phyloP scores from a whole-genome alignment of 2,797 vertebrate genomes.

The Catostomus latipinnis region DNA sequence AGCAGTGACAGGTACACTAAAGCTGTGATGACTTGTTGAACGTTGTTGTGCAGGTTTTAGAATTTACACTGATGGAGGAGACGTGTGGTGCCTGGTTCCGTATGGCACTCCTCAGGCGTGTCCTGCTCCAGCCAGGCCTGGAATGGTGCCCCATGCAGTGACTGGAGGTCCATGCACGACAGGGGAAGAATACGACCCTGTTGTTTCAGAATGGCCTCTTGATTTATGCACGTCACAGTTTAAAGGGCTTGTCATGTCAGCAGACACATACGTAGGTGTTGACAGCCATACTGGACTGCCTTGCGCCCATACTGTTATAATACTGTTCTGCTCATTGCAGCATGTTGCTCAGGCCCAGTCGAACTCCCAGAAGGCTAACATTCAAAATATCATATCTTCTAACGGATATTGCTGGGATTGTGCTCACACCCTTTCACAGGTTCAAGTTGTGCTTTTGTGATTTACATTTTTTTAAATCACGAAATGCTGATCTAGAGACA shows the following conservation, averaged over 20 bases:
- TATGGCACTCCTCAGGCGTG: slow-evolving; percentile 56
- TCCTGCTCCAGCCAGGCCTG: slow-evolving; percentile 54
- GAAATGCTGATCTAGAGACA: background rate
- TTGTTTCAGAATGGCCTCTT: slow-evolving; percentile 80
- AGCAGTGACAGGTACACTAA: slow-evolving; percentile 36
- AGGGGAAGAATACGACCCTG: slow-evolving; percentile 77
- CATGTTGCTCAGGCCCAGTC: slow-evolving; percentile 30
- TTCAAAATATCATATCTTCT: slow-evolving; percentile 36
- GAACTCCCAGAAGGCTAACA: slow-evolving; percentile 36
- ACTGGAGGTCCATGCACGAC: slow-evolving; percentile 73
- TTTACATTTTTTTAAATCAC: background rate
- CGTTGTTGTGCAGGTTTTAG: slow-evolving; percentile 45
- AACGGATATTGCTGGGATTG: slow-evolving; percentile 1
- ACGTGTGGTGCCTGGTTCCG: slow-evolving; percentile 56
- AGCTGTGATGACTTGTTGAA: slow-evolving; percentile 43
- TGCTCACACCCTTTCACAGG: slow-evolving; percentile 1
- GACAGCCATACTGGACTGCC: slow-evolving; percentile 79
- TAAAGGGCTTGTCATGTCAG: slow-evolving; percentile 76
- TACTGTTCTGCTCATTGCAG: slow-evolving; percentile 32
- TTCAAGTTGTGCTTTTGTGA: slow-evolving; percentile 18
- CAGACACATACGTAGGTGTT: slow-evolving; percentile 78
- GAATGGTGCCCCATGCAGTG: slow-evolving; percentile 72
- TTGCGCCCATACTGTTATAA: slow-evolving; percentile 74
- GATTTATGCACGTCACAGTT: slow-evolving; percentile 81
- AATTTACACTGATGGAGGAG: slow-evolving; percentile 55